Conservation (phyloP, 1,140 invertebrate genomes). For the Rhyacophila brunnea region DNA sequence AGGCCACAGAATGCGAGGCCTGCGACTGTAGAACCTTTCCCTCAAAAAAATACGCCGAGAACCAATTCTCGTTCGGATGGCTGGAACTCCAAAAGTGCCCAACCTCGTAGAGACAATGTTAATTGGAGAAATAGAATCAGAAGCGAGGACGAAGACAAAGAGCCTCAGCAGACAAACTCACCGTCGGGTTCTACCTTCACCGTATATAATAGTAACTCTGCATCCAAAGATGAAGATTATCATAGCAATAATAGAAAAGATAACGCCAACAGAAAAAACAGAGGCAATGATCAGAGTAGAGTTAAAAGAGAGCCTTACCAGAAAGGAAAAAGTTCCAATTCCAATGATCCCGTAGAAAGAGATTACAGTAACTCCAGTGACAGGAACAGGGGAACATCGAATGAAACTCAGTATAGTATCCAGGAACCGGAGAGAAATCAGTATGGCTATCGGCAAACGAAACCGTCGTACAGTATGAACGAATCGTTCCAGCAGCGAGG, state of each 20-base stretch:
- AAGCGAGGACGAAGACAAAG: constrained; percentile 7
- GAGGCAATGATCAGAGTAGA: not conserved
- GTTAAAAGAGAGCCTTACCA: not conserved
- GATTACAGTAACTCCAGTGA: no score
- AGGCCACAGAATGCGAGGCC: constrained; percentile 43
- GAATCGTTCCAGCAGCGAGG: constrained; percentile 15
- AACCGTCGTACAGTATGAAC: constrained; percentile 14
- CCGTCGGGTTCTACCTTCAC: not conserved
- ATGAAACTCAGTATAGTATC: no score
- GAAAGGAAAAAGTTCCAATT: no score
- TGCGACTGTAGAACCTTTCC: constrained; percentile 35
- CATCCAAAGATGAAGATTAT: not conserved
- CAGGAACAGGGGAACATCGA: no score
- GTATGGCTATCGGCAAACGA: no score
- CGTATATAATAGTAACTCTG: constrained; percentile 13
- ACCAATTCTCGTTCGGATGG: not conserved
- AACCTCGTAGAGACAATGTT: constrained; percentile 7
- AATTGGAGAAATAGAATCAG: constrained; percentile 19
- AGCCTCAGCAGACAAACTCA: not conserved
- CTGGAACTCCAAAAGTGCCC: constrained; percentile 14
- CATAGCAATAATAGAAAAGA: constrained; percentile 3
- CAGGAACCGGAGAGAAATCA: no score
- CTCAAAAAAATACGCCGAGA: constrained; percentile 3
- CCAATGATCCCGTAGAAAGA: no score
- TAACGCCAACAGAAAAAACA: not conserved